Percentiles rank a stretch among this genome's conserved stretches.
These are phyloP conservation scores for Microcebus tavaratra DNA, from an alignment of 2,113 vertebrate genomes.

Conservation along the genomic window DNA sequence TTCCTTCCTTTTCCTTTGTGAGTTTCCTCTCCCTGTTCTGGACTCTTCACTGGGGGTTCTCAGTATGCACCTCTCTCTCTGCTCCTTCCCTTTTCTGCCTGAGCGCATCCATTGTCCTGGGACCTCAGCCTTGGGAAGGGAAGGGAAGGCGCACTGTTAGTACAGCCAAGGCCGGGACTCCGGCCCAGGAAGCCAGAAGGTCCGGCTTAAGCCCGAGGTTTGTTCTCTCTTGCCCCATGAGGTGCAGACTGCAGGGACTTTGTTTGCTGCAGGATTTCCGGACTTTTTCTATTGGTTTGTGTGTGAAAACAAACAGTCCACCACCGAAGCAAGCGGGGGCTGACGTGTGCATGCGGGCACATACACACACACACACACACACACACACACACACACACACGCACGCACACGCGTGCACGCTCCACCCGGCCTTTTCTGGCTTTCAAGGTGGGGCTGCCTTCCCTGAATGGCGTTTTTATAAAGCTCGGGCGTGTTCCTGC, in stretches of 20 bases:
- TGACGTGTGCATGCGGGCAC: fast-evolving
- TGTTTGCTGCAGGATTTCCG: slow-evolving; percentile 75
- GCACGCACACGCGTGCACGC: fast-evolving
- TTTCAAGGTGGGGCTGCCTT: background rate
- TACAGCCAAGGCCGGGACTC: background rate
- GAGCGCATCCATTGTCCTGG: slow-evolving; percentile 75
- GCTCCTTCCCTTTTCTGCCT: background rate
- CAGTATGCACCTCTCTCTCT: background rate
- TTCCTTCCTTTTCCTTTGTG: background rate
- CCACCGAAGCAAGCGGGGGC: background rate
- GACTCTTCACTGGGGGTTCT: background rate
- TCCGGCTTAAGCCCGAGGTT: background rate
- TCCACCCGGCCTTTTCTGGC: background rate
- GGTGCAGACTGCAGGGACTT: background rate
- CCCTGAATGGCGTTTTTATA: background rate
- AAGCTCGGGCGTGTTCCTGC: background rate
- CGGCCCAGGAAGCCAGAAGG: slow-evolving; percentile 53
- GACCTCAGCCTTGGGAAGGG: slow-evolving; percentile 68
- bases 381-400: too few relatives aligned
- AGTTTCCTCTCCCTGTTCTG: background rate
- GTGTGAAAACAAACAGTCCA: slow-evolving; percentile 71
- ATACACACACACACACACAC: fast-evolving
- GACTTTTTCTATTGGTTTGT: slow-evolving; percentile 66
- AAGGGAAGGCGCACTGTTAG: background rate
- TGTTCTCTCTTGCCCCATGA: background rate